Percentiles rank a stretch among this genome's conserved stretches.
Evolutionary conservation across 2,797 vertebrate species (phyloP).

Genomic region (Oreonectes daqikongensis): DNA sequence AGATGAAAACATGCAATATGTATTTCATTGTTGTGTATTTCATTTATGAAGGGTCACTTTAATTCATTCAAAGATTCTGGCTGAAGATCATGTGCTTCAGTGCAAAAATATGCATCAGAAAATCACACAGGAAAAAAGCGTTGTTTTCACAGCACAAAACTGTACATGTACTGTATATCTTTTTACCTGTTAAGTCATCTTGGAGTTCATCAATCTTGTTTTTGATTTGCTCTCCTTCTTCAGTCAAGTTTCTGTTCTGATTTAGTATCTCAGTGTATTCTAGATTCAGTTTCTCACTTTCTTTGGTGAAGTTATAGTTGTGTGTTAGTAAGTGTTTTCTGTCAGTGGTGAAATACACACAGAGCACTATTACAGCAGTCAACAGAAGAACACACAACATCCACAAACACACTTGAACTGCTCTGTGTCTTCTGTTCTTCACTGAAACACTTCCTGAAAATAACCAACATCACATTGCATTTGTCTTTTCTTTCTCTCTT

Average conservation of each 20-base stretch:
- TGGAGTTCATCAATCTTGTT: background rate
- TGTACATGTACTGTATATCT: no score
- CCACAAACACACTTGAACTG: background rate
- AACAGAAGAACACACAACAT: background rate
- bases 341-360: background rate
- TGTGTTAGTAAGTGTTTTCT: background rate
- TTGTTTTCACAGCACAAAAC: no score
- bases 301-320: background rate
- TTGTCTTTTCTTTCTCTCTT: background rate
- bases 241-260: background rate
- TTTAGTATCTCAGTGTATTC: background rate
- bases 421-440: background rate
- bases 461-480: background rate
- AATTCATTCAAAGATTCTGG: no score
- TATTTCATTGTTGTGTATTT: no score
- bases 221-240: background rate
- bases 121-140: no score
- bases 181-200: background rate
- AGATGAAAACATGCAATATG: no score
- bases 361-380: background rate
- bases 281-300: background rate
- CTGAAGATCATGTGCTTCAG: no score
- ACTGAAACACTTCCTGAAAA: constrained; percentile 1
- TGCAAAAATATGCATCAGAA: no score
- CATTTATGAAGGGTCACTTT: no score